Conservation (phyloP, 2,888 invertebrate genomes). For the Meta bourneti region DNA sequence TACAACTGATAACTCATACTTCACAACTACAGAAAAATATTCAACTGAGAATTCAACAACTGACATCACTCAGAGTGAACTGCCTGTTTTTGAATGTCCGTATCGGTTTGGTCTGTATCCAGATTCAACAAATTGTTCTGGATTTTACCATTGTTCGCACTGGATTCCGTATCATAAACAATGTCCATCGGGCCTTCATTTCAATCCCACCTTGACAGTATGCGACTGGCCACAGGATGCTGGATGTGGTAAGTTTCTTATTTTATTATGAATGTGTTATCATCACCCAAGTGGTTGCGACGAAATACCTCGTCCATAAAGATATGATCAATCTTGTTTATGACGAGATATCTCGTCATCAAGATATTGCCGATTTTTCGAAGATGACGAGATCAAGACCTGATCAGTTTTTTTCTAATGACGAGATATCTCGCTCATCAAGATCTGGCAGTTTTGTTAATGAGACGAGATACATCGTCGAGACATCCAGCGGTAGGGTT, state of each 20-base stretch:
- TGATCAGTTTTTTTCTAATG: too few relatives aligned
- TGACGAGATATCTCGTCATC: too few relatives aligned
- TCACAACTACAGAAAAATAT: background rate
- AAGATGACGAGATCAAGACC: too few relatives aligned
- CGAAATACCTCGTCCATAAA: too few relatives aligned
- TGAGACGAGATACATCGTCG: too few relatives aligned
- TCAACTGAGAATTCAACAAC: background rate
- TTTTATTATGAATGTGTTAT: background rate
- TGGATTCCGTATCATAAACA: conserved; percentile 26
- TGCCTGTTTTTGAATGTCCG: conserved; percentile 10
- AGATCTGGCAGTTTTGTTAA: too few relatives aligned
- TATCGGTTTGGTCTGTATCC: conserved; percentile 57
- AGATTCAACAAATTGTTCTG: conserved; percentile 46
- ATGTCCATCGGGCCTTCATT: conserved; percentile 66
- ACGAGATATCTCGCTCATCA: too few relatives aligned
- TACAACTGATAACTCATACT: background rate
- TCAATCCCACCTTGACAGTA: conserved; percentile 42
- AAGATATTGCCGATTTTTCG: too few relatives aligned
- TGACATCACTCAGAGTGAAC: background rate
- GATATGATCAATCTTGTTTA: too few relatives aligned
- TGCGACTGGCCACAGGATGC: conserved; percentile 74
- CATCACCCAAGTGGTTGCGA: background rate
- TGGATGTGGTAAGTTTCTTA: conserved; percentile 62
- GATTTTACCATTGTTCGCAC: conserved; percentile 64
- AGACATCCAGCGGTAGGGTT: too few relatives aligned